Evolutionary conservation across 2,113 vertebrate species (phyloP), one percentile per base, ranked within the genome.

Genomic region (Anarhynchus alexandrinus): DNA sequence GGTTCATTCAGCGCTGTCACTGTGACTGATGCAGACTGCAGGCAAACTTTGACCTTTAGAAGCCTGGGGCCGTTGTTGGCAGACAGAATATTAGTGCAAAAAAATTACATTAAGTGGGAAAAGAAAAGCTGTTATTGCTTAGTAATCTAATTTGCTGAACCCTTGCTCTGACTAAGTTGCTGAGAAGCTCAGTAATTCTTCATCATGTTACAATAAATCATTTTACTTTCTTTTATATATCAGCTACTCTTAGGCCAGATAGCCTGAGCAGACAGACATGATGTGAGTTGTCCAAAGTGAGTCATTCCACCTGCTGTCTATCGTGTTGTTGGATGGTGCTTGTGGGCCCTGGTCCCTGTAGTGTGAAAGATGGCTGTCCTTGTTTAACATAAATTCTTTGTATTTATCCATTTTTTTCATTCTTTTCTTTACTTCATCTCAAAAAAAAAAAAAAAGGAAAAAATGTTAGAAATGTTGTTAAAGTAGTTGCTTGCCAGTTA

Each of bases 181-280:
- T 99, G 98, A 99, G 98, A 98, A 98, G 96, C 98, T 98, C 98
- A 98, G 98, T 99, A 98, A 98, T 99, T 99, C 97, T 99, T 99
- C 99, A 99, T 99, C 99, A 98, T 99, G 99, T 99, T 99, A 98
- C 98, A 99, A 99, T 99, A 99, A 98, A 99, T 99, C 99, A 99
- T 99, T 99, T 99, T 99, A 99, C 98, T 99, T 99, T 99, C 99
- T 99, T 99, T 99, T 99, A 99, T 99, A 99, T 99, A 99, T 99
- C 99, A 99, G 99, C 99, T 99, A 99, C 99, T 99, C 99, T 99
- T 99, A 99, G 99, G 99, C 99, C 99, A 99, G 99, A 99, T 99
- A 99, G 99, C 99, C 99, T 99, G 99, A 99, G 99, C 99, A 99
- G 99, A 99, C 99, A 99, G 98, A 99, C 99, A 99, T 99, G 99